A percentile compares a stretch with the other conserved stretches of the same genome.
These are phyloP conservation scores for Phenganax marumi DNA, from an alignment of 92 coral and sea anemone species.

Conservation along the genomic window DNA sequence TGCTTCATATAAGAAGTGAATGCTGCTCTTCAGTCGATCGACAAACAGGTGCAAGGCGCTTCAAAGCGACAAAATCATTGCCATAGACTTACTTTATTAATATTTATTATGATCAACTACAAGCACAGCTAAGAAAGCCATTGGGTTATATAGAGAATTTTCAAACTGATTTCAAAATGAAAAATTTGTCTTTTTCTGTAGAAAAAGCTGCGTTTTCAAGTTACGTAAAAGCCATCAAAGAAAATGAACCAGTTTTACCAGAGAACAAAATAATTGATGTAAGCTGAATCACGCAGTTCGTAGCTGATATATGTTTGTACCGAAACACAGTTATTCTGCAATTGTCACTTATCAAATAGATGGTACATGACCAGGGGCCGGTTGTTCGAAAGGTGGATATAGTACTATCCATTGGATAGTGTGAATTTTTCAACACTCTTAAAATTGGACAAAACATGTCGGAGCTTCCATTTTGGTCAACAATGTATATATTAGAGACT, in stretches of 20 bases:
- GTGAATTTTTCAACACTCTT: no score
- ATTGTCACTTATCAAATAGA: not conserved
- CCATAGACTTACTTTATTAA: not conserved
- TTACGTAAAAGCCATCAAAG: slow-evolving; percentile 19
- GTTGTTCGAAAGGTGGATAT: no score
- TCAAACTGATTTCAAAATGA: no score
- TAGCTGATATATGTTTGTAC: no score
- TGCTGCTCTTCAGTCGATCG: slow-evolving; percentile 24
- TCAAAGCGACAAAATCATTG: not conserved
- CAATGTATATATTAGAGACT: no score
- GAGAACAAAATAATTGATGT: slow-evolving; percentile 40
- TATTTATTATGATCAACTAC: no score
- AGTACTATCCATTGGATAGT: no score
- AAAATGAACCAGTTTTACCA: slow-evolving; percentile 34
- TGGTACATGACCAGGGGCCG: not conserved
- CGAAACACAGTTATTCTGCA: not conserved
- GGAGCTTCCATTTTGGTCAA: no score
- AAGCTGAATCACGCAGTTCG: not conserved
- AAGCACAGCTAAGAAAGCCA: not conserved
- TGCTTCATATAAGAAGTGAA: slow-evolving; percentile 21
- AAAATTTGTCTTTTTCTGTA: not conserved
- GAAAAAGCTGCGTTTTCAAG: slow-evolving; percentile 11
- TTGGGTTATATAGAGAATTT: not conserved
- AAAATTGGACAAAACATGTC: no score
- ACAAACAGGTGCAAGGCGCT: slow-evolving; percentile 8